Base-by-base conservation (phyloP, 2,888 invertebrate species). In the Thecocarcelia acutangulata region DNA sequence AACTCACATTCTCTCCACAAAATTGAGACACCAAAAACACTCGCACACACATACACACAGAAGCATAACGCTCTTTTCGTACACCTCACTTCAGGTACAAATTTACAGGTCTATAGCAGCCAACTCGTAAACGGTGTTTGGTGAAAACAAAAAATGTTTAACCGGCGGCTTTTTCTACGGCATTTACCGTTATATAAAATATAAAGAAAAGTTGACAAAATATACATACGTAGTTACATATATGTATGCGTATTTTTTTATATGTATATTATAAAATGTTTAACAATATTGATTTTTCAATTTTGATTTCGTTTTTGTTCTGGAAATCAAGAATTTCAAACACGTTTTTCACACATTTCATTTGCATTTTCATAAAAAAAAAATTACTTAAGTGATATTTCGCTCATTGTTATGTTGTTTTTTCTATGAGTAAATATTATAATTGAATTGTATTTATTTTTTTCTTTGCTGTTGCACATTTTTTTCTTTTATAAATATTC, bases 401-500 rank as follows among this genome's bases (percentile, higher is more conserved):
- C 9, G 33, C 33, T 8, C 9, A 8, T 5, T 33, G 6, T 1
- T 9, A 6, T 33, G 9, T 8, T 33, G 33, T 33, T 33, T 33
- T 37, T 21, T 21, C 24, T 8, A 11, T 0, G 12, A 59, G 42
- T 44, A 33, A 33, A 33, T 33, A 33, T 33, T 33, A 33, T 6
- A 33, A 1, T 8, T 33, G 33, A 9, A 9, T 33, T 33, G 15
- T 15, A 42, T 28, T n/a, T 28, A 19, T n/a, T 28, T 33, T 69
- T 8, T 8, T 33, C 48, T 40, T 19, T 13, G 15, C 8, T 52
- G 6, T 33, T 37, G 33, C 15, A 4, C 4, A 40, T 8, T 33
- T 33, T 37, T 33, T 2, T 52, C 33, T 48, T 54, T 56, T 58
- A 63, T 50, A 70, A 68, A 87, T 87, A 87, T 88, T 87, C 90